Conservation (phyloP, 1,140 invertebrate genomes). For the Oryzaephilus surinamensis region DNA sequence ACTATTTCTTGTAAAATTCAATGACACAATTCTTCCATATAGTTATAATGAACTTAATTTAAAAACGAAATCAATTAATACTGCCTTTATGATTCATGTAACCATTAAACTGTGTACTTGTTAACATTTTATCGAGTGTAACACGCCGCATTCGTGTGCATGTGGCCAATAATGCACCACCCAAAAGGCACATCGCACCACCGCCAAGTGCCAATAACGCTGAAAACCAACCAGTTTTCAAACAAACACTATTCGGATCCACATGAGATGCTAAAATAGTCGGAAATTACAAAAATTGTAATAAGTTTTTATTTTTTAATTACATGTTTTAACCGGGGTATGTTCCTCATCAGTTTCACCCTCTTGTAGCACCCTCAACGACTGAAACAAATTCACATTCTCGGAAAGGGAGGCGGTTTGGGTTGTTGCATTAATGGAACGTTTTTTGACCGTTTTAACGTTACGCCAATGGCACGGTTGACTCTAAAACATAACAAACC, state of each 20-base stretch:
- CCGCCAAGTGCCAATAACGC: slow-evolving; percentile 60
- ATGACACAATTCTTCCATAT: not conserved
- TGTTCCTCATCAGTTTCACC: slow-evolving; percentile 54
- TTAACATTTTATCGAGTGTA: slow-evolving; percentile 40
- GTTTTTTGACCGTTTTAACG: slow-evolving; percentile 62
- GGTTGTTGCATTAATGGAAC: slow-evolving; percentile 39
- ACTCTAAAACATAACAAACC: slow-evolving; percentile 47
- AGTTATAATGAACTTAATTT: not conserved
- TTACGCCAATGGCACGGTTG: slow-evolving; percentile 90
- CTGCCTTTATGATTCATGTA: slow-evolving; percentile 63
- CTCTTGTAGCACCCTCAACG: slow-evolving; percentile 74
- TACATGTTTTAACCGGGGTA: slow-evolving; percentile 17
- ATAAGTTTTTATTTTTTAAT: slow-evolving; percentile 4
- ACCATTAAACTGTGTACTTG: slow-evolving; percentile 45
- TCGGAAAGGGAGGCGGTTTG: slow-evolving; percentile 51
- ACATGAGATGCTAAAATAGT: slow-evolving; percentile 19
- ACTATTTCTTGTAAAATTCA: slow-evolving; percentile 1
- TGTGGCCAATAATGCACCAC: slow-evolving; percentile 56
- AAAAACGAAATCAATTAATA: slow-evolving; percentile 50
- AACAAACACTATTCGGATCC: slow-evolving; percentile 54
- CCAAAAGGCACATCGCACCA: slow-evolving; percentile 54
- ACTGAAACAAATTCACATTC: slow-evolving; percentile 82
- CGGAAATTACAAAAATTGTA: slow-evolving; percentile 1
- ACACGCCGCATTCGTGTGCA: slow-evolving; percentile 55
- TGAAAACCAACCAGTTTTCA: slow-evolving; percentile 64